Evolutionary conservation across 2,888 invertebrate species (phyloP), one percentile per base, ranked within the genome.

Genomic region (Zeuzera pyrina): DNA sequence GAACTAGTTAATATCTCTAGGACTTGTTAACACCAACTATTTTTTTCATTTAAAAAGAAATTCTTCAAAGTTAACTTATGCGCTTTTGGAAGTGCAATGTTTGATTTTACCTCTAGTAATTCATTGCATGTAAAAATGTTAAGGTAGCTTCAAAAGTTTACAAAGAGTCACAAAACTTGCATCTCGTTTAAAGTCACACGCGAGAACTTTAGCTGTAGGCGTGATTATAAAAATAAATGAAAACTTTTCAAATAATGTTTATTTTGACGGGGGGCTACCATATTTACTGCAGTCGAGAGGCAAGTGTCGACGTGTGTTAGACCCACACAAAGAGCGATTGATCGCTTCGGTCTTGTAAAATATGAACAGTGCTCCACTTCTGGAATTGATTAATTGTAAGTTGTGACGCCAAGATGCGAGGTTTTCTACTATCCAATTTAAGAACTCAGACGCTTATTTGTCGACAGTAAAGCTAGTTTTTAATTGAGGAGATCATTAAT

Each of bases 271-370:
- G 52, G 8, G 49, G 59, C 64, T 57, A 62, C 64, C 60, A 67
- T 66, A 69, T 74, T 71, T 64, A 66, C 54, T 54, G 54, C 51
- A 52, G 53, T 44, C 40, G 47, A 50, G 52, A 47, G 54, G 45
- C 49, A 53, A 57, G 65, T 68, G 72, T 62, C 63, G 69, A 69
- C 68, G 57, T 55, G 54, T 43, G 55, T 61, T 57, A 59, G 79
- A 78, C 79, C 79, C 81, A 81, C 83, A 77, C 81, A 71, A 73
- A 71, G 77, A 60, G 61, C 64, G 68, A 74, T 76, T 76, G 71
- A 77, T 74, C 46, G 67, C 49, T 59, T 43, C 50, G 48, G 54
- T 55, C 65, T 64, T 57, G 57, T 68, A 66, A 76, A 74, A 73
- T 76, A 73, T 69, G 61, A 68, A 60, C 51, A 42, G 39, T 53